phyloP scores from a whole-genome alignment of 2,113 vertebrate genomes.

The Siniperca chuatsi region DNA sequence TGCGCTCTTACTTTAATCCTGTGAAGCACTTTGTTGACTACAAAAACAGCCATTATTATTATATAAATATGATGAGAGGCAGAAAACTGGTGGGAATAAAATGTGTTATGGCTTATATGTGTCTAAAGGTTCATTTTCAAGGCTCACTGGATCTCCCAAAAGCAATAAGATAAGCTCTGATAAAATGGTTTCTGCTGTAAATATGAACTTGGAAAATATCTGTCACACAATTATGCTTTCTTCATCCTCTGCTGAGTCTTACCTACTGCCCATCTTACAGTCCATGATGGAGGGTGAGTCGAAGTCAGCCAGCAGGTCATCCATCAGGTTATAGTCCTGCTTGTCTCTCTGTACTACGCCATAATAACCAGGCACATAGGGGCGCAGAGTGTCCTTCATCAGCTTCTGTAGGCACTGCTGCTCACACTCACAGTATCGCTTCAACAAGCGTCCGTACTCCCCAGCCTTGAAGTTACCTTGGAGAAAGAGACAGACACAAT shows the following conservation, averaged over 20 bases:
- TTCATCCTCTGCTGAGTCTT: slow-evolving; percentile 16
- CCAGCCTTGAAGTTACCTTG: slow-evolving; percentile 91
- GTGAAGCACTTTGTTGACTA: background rate
- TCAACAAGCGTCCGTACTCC: slow-evolving; percentile 88
- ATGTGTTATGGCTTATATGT: background rate
- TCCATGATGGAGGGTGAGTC: slow-evolving; percentile 94
- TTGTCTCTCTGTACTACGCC: slow-evolving; percentile 86
- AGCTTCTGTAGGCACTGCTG: slow-evolving; percentile 89
- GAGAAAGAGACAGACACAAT: background rate
- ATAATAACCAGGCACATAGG: slow-evolving; percentile 89
- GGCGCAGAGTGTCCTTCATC: slow-evolving; percentile 85
- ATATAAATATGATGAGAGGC: background rate
- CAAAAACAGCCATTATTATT: background rate
- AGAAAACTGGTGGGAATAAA: background rate
- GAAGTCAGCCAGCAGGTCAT: slow-evolving; percentile 90
- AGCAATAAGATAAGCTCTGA: background rate
- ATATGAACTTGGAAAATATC: background rate
- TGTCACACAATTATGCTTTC: background rate
- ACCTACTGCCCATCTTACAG: slow-evolving; percentile 96
- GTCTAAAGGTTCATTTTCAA: background rate
- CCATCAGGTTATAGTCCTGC: slow-evolving; percentile 92
- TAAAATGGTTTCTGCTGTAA: background rate
- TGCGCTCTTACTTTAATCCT: background rate
- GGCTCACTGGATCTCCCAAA: slow-evolving; percentile 5
- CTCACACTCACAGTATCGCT: slow-evolving; percentile 90